Evolutionary conservation across 2,888 invertebrate species (phyloP), one percentile per base, ranked within the genome.

Genomic region (Protodeltote pygarga): DNA sequence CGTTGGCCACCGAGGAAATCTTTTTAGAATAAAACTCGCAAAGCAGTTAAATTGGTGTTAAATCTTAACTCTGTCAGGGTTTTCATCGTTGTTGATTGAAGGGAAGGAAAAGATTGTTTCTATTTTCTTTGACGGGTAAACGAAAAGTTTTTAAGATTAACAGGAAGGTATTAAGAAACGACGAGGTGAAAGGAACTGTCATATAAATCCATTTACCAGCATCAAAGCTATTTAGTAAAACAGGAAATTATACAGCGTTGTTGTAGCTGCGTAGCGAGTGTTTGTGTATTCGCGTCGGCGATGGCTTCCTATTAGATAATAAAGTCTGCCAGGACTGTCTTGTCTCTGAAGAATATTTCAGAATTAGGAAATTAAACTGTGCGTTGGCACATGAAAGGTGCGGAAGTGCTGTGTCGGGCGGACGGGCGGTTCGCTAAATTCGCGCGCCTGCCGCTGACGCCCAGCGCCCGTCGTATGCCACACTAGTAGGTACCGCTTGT

Each of bases 281-380:
- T 80, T 82, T 82, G 78, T 81, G 77, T 78, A 77, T 80, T 80
- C 75, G 73, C 65, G 79, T 73, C 80, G 82, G 79, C 82, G 80
- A 74, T 70, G 66, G 81, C 85, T 90, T 91, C 91, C 91, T 89
- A 89, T 90, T 87, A 73, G 83, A 87, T 88, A 85, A 90, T 87
- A 82, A 86, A 88, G 79, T 86, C 83, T 75, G 65, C 75, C 73
- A 76, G 71, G 73, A 78, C 74, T 76, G 81, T 79, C 85, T 84
- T 83, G 81, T 87, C 79, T 81, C 67, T 77, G 76, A 71, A 75
- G 75, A 81, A 81, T 77, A 80, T 87, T 86, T 85, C 80, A 78
- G 84, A 87, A 89, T 91, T 89, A 87, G 89, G 89, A 90, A 91
- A 91, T 91, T 90, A 89, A 83, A 83, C 80, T 84, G 79, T 72